These are phyloP conservation scores for Ceraclea dissimilis DNA, from an alignment of 2,888 invertebrate species.

Conservation along the genomic window DNA sequence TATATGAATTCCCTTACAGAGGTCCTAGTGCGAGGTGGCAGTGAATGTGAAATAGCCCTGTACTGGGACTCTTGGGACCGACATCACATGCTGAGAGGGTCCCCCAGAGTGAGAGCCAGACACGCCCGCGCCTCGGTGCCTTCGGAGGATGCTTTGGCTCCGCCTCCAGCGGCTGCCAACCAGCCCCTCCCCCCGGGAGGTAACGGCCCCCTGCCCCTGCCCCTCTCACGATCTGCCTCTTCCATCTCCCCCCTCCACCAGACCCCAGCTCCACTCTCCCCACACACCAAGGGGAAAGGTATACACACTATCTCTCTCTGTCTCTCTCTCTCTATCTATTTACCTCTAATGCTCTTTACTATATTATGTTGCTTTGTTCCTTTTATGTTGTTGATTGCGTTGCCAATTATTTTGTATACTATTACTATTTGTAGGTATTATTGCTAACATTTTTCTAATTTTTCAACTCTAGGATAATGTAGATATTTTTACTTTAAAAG, in stretches of 20 bases:
- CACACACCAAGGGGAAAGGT: slow-evolving; percentile 24
- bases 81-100: slow-evolving; percentile 47
- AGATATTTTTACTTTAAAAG: no score
- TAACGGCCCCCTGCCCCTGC: slow-evolving; percentile 13
- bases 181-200: slow-evolving; percentile 12
- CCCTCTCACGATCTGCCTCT: slow-evolving; percentile 23
- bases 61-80: slow-evolving; percentile 96
- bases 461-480: no score
- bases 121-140: slow-evolving; percentile 33
- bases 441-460: no score
- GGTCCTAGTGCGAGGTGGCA: slow-evolving; percentile 52
- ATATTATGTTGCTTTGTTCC: background rate
- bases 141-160: slow-evolving; percentile 59
- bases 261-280: slow-evolving; percentile 13
- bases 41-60: slow-evolving; percentile 54
- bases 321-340: background rate
- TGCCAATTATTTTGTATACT: no score
- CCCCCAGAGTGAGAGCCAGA: slow-evolving; percentile 34
- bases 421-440: no score
- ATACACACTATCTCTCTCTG: slow-evolving; percentile 6
- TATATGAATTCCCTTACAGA: slow-evolving; percentile 46
- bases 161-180: slow-evolving; percentile 56
- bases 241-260: slow-evolving; percentile 16
- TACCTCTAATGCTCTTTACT: background rate
- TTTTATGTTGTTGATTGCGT: no score